A percentile compares a stretch with the other conserved stretches of the same genome.
These are phyloP conservation scores for Garrulus glandarius DNA, from an alignment of 2,797 vertebrate species.

Conservation along the genomic window DNA sequence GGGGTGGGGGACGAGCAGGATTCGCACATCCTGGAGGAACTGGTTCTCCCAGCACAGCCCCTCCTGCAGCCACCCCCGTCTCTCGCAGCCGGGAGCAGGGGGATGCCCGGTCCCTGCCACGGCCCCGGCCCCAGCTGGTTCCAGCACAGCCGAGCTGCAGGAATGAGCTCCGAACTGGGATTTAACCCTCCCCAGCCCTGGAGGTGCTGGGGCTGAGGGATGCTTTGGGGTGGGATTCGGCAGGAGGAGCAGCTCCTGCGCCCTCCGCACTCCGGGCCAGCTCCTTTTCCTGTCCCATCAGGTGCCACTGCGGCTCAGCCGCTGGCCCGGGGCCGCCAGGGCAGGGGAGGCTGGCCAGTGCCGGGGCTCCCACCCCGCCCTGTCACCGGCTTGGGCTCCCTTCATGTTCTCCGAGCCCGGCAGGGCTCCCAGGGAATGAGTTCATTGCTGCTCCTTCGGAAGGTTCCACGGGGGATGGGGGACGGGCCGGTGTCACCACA, in stretches of 20 bases:
- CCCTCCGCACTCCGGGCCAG: not conserved
- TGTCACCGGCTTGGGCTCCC: rapidly evolving
- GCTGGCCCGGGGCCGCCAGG: not conserved
- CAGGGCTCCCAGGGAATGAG: not conserved
- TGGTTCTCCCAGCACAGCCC: not conserved
- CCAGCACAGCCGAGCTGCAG: not conserved
- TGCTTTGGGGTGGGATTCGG: not conserved
- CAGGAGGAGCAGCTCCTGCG: not conserved
- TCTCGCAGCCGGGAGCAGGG: not conserved
- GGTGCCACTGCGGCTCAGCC: not conserved
- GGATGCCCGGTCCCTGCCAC: not conserved
- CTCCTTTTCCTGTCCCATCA: not conserved
- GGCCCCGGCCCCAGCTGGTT: not conserved
- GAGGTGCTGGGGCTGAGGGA: too few species aligned
- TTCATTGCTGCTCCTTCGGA: not conserved
- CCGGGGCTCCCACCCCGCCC: not conserved
- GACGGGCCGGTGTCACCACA: too few species aligned
- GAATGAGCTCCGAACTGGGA: not conserved
- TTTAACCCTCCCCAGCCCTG: not conserved
- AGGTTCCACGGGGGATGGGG: not conserved
- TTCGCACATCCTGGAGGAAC: not conserved
- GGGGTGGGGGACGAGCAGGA: not conserved
- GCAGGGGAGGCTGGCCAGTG: not conserved
- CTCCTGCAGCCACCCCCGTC: not conserved
- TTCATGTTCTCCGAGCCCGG: not conserved